Evolutionary conservation across 2,797 vertebrate species (phyloP).

Genomic region (Tauraco hartlaubi): DNA sequence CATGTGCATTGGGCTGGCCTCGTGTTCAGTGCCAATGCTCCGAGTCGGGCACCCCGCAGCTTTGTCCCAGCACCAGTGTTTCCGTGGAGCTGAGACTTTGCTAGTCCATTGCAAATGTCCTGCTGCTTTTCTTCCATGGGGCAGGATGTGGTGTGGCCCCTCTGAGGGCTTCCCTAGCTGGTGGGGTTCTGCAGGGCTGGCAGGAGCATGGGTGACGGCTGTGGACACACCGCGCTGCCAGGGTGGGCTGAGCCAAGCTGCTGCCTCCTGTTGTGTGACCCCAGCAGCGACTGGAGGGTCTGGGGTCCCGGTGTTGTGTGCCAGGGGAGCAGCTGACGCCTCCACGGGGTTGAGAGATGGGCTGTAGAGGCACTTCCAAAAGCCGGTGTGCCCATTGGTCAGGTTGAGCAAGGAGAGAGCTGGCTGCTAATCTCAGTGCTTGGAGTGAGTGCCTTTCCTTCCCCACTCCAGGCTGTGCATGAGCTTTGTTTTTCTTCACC

Average conservation of each 20-base stretch:
- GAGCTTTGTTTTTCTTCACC: not conserved
- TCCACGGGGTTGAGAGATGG: rapidly evolving
- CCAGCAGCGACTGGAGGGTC: not conserved
- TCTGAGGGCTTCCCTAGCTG: not conserved
- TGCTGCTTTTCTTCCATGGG: not conserved
- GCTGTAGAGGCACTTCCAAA: not conserved
- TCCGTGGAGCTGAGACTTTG: not conserved
- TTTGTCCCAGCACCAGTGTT: not conserved
- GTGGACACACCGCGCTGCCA: rapidly evolving
- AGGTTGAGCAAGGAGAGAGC: not conserved
- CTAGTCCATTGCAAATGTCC: not conserved
- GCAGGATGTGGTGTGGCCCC: not conserved
- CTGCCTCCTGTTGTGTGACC: not conserved
- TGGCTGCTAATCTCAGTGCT: not conserved
- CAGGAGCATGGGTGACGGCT: not conserved
- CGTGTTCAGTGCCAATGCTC: not conserved
- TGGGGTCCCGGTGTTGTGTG: not conserved
- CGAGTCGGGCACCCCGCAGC: rapidly evolving
- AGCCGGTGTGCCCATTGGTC: rapidly evolving
- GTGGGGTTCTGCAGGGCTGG: not conserved
- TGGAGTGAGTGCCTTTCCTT: not conserved
- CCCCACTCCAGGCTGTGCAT: not conserved
- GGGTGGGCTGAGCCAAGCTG: not conserved
- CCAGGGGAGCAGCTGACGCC: not conserved
- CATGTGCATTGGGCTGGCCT: not conserved